These are phyloP conservation scores for Amia ocellicauda DNA, from an alignment of 2,113 vertebrate genomes.

Conservation along the genomic window DNA sequence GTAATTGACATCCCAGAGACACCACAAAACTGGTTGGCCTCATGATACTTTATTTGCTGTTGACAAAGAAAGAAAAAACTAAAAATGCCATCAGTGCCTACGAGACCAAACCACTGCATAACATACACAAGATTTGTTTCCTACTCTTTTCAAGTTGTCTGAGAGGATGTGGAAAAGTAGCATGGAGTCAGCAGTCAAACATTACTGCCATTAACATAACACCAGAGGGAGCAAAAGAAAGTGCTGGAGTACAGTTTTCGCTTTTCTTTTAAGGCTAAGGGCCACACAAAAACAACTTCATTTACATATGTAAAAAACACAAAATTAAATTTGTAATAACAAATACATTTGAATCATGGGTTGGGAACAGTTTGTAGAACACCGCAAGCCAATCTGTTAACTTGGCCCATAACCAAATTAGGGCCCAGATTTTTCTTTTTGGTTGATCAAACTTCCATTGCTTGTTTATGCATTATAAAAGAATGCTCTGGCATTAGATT, in stretches of 20 bases:
- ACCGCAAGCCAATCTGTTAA: neutral
- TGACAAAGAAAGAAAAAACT: neutral
- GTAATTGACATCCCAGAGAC: neutral
- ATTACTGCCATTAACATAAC: no score
- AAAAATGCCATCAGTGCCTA: neutral
- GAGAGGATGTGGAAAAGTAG: no score
- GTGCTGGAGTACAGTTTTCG: no score
- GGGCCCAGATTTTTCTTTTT: neutral
- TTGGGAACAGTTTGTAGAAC: neutral
- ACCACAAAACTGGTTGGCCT: neutral
- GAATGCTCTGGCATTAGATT: neutral
- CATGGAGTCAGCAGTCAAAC: no score
- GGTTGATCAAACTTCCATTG: neutral
- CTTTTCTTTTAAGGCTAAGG: no score
- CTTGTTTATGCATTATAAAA: neutral
- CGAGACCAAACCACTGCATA: no score
- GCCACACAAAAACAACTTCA: no score
- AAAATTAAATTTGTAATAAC: neutral
- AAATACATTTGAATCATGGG: conserved; percentile 3
- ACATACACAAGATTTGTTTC: no score
- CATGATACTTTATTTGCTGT: neutral
- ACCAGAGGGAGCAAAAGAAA: no score
- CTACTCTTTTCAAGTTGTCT: no score
- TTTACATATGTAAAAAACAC: conserved; percentile 1
- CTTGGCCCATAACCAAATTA: neutral